Evolutionary conservation across 1,140 invertebrate genomes (phyloP), one percentile per base, ranked within the genome.

Genomic region (Drosophila trapezifrons): DNA sequence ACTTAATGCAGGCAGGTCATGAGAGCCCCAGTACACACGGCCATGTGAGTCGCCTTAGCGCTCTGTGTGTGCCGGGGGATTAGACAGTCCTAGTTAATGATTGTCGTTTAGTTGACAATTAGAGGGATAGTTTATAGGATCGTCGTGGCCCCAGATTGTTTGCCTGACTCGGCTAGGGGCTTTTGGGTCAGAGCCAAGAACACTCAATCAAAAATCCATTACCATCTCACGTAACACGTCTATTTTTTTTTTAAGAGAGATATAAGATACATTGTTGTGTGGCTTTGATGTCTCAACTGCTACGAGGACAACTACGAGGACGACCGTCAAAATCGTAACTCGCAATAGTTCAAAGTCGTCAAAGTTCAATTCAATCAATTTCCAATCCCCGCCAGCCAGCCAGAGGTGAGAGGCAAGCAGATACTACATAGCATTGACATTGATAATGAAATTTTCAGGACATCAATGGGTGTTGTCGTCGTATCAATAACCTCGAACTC

Each of bases 291-390:
- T 86, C 65, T 43, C 54, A 37, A 66, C 58, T 17, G 17, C 25
- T 49, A 29, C n/a, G 17, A 52, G 12, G 8, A 20, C 49, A 13
- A 37, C 13, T 4, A 15, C 35, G 32, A 37, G 32, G 51, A 37
- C 51, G 32, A 54, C 27, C 22, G 22, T 25, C 18, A 55, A 66
- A 40, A 42, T 46, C 59, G 55, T 45, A 13, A 18, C 49, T 40
- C 17, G 67, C 52, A 79, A 60, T 78, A 78, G 83, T 83, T 87
- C 79, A 87, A 87, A 89, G 79, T 73, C 83, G 49, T 89, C 67
- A 89, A 87, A 87, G 83, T 89, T 83, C 84, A 89, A 87, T 89
- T 89, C 83, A 87, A 87, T 87, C 84, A 86, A 87, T 86, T 87
- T 83, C 60, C 76, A 79, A 86, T 83, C 71, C 63, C 25, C 43